Conservation (phyloP, 2,797 vertebrate genomes). For the Rhinichthys osculus region DNA sequence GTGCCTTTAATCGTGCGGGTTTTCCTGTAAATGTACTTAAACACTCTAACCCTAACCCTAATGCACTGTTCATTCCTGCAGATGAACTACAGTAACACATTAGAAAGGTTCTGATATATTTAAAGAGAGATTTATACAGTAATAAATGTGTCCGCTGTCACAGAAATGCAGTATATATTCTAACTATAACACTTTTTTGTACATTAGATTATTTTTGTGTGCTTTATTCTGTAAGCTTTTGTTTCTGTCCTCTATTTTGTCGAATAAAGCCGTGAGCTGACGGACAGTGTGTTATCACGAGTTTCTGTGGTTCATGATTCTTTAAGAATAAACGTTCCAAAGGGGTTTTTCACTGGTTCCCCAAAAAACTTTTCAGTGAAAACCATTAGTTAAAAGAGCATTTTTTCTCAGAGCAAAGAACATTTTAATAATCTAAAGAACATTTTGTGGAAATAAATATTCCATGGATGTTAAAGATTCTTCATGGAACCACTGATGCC, state of each 20-base stretch:
- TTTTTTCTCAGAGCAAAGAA: too few relatives aligned
- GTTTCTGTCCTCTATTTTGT: slow-evolving; percentile 31
- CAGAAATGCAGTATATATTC: slow-evolving; percentile 27
- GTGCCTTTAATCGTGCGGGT: slow-evolving; percentile 47
- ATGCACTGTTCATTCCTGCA: not conserved
- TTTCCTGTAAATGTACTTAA: slow-evolving; percentile 8
- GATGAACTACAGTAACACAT: not conserved
- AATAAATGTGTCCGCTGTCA: not conserved
- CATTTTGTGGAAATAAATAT: too few relatives aligned
- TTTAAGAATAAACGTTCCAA: too few relatives aligned
- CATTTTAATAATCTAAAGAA: too few relatives aligned
- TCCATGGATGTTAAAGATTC: too few relatives aligned
- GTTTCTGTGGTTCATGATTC: not conserved
- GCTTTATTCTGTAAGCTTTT: slow-evolving; percentile 26
- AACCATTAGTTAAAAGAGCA: too few relatives aligned
- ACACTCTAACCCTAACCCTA: too few relatives aligned
- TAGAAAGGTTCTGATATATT: not conserved
- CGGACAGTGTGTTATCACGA: not conserved
- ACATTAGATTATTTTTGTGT: slow-evolving; percentile 35
- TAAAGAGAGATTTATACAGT: not conserved
- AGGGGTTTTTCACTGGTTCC: too few relatives aligned
- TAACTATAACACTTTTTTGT: slow-evolving; percentile 21
- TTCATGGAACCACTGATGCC: too few relatives aligned
- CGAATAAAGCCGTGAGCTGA: slow-evolving; percentile 37
- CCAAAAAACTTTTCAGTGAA: too few relatives aligned